These are phyloP conservation scores for Anolis sagrei DNA, from an alignment of 2,113 vertebrate species.

Conservation along the genomic window DNA sequence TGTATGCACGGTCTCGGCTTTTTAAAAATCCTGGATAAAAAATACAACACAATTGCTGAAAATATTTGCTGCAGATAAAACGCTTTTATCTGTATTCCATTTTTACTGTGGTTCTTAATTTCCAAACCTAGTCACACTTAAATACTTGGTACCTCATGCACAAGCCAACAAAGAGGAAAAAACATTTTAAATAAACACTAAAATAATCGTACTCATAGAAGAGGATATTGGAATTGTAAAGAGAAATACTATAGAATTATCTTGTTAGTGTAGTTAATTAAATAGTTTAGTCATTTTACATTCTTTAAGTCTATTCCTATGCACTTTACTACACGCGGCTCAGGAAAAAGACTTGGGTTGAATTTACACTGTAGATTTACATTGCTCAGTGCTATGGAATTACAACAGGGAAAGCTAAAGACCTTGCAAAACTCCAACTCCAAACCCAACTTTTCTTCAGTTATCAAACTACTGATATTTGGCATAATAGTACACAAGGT, in stretches of 20 bases:
- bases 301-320: too few species aligned
- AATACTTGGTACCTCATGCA: neutral
- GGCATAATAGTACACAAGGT: neutral
- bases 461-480: neutral
- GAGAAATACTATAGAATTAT: neutral
- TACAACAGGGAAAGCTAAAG: too few species aligned
- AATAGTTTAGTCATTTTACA: neutral
- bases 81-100: neutral
- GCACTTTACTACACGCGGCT: too few species aligned
- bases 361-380: too few species aligned
- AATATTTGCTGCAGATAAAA: neutral
- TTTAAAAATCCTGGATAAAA: constrained; percentile 89
- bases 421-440: too few species aligned
- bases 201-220: neutral
- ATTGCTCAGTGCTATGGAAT: too few species aligned
- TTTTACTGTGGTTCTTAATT: neutral
- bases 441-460: neutral
- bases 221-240: neutral
- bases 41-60: constrained; percentile 38
- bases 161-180: neutral
- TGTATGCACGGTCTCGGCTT: constrained; percentile 93
- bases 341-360: neutral
- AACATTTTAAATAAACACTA: neutral
- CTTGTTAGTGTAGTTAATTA: neutral
- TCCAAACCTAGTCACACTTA: neutral